Conservation (phyloP, 2,113 vertebrate genomes). For the Pseudolaguvia tuberculata region DNA sequence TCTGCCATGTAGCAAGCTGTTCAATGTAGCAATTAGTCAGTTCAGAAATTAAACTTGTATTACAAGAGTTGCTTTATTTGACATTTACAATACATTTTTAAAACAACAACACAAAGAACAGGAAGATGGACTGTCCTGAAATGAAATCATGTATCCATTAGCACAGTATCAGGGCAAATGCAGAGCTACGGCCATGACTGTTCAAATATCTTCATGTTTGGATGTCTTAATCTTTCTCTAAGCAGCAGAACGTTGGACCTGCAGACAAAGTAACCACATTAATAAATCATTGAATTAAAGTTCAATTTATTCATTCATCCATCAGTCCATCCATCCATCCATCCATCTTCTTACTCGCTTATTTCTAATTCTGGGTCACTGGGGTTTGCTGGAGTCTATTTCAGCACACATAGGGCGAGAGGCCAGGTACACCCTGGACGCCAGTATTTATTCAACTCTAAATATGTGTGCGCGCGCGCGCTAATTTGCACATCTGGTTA, state of each 20-base stretch:
- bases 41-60: background rate
- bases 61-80: background rate
- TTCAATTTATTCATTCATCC: too few relatives aligned
- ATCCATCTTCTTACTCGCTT: too few relatives aligned
- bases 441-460: too few relatives aligned
- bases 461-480: too few relatives aligned
- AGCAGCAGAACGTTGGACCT: slow-evolving; percentile 7
- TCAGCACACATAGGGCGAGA: too few relatives aligned
- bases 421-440: too few relatives aligned
- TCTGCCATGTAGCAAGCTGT: background rate
- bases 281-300: background rate
- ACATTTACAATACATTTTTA: slow-evolving; percentile 2
- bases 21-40: background rate
- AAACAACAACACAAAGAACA: background rate
- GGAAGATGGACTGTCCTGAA: background rate
- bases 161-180: background rate
- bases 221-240: background rate
- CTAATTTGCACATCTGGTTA: too few relatives aligned
- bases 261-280: background rate
- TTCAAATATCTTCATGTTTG: background rate
- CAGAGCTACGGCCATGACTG: too few relatives aligned
- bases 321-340: too few relatives aligned
- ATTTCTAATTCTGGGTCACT: too few relatives aligned
- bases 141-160: slow-evolving; percentile 22
- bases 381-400: too few relatives aligned